A percentile compares a stretch with the other conserved stretches of the same genome.
phyloP scores from a whole-genome alignment of 1,140 invertebrate species.

The Diorhabda sublineata region DNA sequence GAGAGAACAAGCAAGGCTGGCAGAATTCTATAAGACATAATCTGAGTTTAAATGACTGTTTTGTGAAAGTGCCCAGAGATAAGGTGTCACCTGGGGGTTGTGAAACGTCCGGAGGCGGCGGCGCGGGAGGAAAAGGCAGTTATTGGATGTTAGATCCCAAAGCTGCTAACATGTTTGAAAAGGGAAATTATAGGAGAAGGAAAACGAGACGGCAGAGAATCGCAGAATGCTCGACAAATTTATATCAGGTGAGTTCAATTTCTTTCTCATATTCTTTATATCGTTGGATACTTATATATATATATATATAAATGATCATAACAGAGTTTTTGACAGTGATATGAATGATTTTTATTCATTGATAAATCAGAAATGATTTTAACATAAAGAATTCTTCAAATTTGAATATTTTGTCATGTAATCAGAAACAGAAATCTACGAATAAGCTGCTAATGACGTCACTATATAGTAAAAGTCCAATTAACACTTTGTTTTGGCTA shows the following conservation, averaged over 20 bases:
- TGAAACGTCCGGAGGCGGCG: slow-evolving; percentile 56
- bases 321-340: too few species aligned
- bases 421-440: too few species aligned
- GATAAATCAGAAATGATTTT: too few species aligned
- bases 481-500: too few species aligned
- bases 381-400: too few species aligned
- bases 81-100: slow-evolving; percentile 61
- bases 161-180: slow-evolving; percentile 85
- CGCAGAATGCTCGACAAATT: slow-evolving; percentile 30
- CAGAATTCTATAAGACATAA: slow-evolving; percentile 86
- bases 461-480: too few species aligned
- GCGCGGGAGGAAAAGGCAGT: slow-evolving; percentile 53
- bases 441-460: too few species aligned
- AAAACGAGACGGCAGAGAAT: slow-evolving; percentile 52
- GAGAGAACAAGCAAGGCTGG: slow-evolving; percentile 77
- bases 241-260: slow-evolving; percentile 30
- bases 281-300: too few species aligned
- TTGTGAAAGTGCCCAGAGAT: slow-evolving; percentile 76
- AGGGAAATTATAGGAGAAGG: slow-evolving; percentile 75
- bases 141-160: slow-evolving; percentile 87
- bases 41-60: slow-evolving; percentile 88
- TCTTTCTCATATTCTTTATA: too few species aligned
- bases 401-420: too few species aligned
- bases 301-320: too few species aligned
- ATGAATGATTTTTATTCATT: too few species aligned